Percentiles rank a stretch among this genome's conserved stretches.
These are phyloP conservation scores for Coturnix japonica DNA, from an alignment of 2,113 vertebrate genomes.

Conservation along the genomic window DNA sequence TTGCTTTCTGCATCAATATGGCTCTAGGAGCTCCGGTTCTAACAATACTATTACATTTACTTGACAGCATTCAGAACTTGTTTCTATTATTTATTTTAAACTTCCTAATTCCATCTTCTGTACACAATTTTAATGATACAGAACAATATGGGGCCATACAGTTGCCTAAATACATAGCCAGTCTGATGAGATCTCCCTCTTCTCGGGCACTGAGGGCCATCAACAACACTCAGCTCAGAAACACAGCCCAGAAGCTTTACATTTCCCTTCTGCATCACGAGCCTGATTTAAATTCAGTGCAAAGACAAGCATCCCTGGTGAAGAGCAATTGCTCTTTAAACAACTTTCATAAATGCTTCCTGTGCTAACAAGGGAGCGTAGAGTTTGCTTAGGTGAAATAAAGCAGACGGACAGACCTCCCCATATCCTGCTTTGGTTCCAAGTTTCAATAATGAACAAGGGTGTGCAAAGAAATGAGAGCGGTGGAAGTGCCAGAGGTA, in stretches of 20 bases:
- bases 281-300: slow-evolving; percentile 54
- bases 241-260: not conserved
- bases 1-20: not conserved
- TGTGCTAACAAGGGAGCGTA: slow-evolving; percentile 19
- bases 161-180: not conserved
- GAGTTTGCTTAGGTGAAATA: slow-evolving; percentile 68
- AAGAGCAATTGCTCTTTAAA: slow-evolving; percentile 60
- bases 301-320: not conserved
- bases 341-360: slow-evolving; percentile 65
- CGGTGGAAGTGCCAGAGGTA: slow-evolving; percentile 75
- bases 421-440: slow-evolving; percentile 50
- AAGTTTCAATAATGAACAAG: slow-evolving; percentile 72
- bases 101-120: not conserved
- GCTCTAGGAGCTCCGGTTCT: slow-evolving; percentile 30
- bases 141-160: not conserved
- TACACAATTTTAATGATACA: not conserved
- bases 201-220: not conserved
- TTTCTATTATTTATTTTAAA: slow-evolving; percentile 14
- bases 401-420: slow-evolving; percentile 43
- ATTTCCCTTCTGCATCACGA: not conserved
- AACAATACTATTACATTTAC: slow-evolving; percentile 6
- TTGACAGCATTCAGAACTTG: slow-evolving; percentile 25
- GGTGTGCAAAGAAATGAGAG: slow-evolving; percentile 74
- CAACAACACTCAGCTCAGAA: not conserved
- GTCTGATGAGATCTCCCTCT: not conserved